These are phyloP conservation scores for Elachura formosa DNA, from an alignment of 2,113 vertebrate species.

Conservation along the genomic window DNA sequence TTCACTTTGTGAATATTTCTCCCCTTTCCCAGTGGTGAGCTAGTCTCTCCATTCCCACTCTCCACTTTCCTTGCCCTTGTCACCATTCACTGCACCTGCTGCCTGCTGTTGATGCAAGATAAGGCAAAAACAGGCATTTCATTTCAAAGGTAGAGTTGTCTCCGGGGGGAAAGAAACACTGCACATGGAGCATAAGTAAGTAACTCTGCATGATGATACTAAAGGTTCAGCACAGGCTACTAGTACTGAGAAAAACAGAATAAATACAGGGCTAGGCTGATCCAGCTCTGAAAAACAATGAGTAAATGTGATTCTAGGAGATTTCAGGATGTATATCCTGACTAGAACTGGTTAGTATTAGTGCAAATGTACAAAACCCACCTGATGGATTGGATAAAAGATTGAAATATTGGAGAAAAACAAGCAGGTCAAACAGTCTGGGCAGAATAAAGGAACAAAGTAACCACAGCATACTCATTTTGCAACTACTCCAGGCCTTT, in stretches of 20 bases:
- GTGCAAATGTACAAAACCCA: background rate
- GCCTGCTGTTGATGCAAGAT: background rate
- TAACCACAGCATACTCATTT: fast-evolving
- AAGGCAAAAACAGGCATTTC: background rate
- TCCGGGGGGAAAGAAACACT: background rate
- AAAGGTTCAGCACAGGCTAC: background rate
- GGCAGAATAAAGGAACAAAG: background rate
- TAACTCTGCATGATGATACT: background rate
- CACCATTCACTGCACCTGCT: background rate
- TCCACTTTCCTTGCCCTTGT: background rate
- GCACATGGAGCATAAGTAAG: background rate
- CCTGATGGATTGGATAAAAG: background rate
- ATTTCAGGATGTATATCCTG: background rate
- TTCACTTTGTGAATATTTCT: background rate
- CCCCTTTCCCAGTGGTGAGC: background rate
- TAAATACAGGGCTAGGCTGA: background rate
- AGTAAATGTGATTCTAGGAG: background rate
- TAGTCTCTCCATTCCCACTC: background rate
- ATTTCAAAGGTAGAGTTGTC: background rate
- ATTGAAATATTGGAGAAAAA: background rate
- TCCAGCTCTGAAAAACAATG: background rate
- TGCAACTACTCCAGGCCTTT: background rate
- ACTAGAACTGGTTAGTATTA: background rate
- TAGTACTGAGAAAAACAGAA: background rate
- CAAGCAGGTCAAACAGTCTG: background rate